Evolutionary conservation across 2,888 invertebrate species (phyloP), one percentile per base, ranked within the genome.

Genomic region (Melieria crassipennis): DNA sequence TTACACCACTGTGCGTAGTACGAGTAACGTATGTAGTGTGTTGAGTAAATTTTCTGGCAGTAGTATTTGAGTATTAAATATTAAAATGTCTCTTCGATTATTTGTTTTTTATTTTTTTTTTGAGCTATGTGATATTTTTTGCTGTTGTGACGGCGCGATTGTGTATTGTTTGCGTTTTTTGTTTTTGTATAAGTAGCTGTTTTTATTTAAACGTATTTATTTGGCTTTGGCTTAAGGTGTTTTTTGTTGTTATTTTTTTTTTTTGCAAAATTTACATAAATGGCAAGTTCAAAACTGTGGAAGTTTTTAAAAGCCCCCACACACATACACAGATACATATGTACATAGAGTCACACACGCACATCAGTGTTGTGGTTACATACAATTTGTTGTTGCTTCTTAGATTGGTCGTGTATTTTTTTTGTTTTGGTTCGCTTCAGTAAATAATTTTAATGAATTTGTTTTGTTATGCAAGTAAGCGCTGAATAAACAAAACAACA

Each of bases 251-350:
- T 52, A 52, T 5, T 7, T 7, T 52, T 52, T 5, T 3, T 7
- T 52, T 52, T 52, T 52, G 52, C 52, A 52, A 52, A 52, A 52
- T 52, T 52, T 52, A 52, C 52, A 52, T 52, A 52, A 52, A n/a
- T 52, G 52, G 9, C 52, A 52, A 52, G 52, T 52, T 52, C 52
- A 52, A 52, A 11, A 52, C 13, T 52, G 52, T n/a, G 11, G 11
- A 52, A 52, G 13, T n/a, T 52, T 52, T n/a, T 30, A 30, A 30
- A 30, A 30, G 30, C 30, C 30, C 16, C 30, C 30, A 30, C 30
- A 52, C 11, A 52, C 11, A 52, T n/a, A 52, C 11, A 52, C 11
- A 52, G 13, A 7, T 30, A 30, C 30, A 30, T 30, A 30, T 30
- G 30, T 30, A 30, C 30, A 30, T 30, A 30, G 30, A 30, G 30